These are phyloP conservation scores for Laterallus jamaicensis DNA, from an alignment of 2,113 vertebrate species.

Conservation along the genomic window DNA sequence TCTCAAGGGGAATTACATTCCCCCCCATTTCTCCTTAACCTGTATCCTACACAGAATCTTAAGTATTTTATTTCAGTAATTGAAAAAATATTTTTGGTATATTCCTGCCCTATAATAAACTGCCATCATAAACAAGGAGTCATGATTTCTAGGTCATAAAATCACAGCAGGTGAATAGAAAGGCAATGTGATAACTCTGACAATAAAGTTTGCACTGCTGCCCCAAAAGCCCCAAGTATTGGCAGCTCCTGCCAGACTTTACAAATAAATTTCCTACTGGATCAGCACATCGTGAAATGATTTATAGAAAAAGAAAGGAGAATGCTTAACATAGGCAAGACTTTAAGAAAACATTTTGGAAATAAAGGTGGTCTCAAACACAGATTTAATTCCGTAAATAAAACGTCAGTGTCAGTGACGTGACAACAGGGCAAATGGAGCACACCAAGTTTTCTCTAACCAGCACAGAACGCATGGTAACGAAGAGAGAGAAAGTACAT, in stretches of 20 bases:
- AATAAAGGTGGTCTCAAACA: not conserved
- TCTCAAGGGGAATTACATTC: slow-evolving; percentile 38
- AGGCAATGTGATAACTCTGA: slow-evolving; percentile 43
- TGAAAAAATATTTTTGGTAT: slow-evolving; percentile 60
- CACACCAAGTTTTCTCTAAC: not conserved
- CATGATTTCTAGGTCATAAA: slow-evolving; percentile 60
- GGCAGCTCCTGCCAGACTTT: not conserved
- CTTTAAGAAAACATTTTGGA: not conserved
- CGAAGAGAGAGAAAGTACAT: not conserved
- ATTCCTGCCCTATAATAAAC: slow-evolving; percentile 48
- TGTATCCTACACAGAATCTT: not conserved
- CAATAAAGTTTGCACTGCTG: slow-evolving; percentile 51
- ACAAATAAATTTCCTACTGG: slow-evolving; percentile 34
- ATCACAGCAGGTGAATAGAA: slow-evolving; percentile 61
- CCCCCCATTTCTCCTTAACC: not conserved
- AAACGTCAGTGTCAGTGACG: not conserved
- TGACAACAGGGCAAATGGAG: not conserved
- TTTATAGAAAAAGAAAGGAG: slow-evolving; percentile 11
- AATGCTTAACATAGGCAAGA: not conserved
- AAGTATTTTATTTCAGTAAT: slow-evolving; percentile 49
- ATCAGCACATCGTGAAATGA: slow-evolving; percentile 19
- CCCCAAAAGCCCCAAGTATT: slow-evolving; percentile 25
- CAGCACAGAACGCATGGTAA: not conserved
- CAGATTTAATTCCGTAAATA: not conserved
- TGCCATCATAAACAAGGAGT: slow-evolving; percentile 52